Base-by-base conservation (phyloP, 2,797 vertebrate genomes). In the Cuniculus paca region DNA sequence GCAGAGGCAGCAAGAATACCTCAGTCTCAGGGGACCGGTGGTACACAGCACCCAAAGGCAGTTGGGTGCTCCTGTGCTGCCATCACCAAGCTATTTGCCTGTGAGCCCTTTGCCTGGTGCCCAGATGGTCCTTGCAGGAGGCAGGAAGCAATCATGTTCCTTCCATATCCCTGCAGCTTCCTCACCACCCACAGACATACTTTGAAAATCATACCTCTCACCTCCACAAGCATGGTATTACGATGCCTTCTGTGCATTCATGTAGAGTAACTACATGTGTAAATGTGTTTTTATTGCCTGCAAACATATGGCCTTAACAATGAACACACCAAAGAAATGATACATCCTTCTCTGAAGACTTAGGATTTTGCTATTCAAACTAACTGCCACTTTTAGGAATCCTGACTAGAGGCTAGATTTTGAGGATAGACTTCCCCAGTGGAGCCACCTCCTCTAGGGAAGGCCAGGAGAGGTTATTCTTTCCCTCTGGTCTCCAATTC, bases 31-130 rank as follows among this genome's bases (percentile, higher is more conserved):
- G 0, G 5, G 45, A 3, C 28, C 22, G 36, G 42, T n/a, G 63
- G 14, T 6, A 26, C 56, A 0, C 52, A 19, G 14, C 12, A 45
- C 16, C 48, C 72, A 68, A 7, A 19, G 39, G 12, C 36, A 1
- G 3, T 9, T 42, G 3, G 31, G 4, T 8, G 3, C 48, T 28
- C 0, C 1, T 58, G 14, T 24, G 0, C 3, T 54, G 14, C 28
- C 10, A 4, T 10, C 34, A 1, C 68, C 48, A 12, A 83, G 8
- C 72, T 50, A 3, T 34, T 70, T 20, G n/a, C 77, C 68, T 10
- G 1, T 31, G 81, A 80, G 13, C 60, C 72, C 85, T 39, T 42
- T 0, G 1, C 45, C 56, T 3, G 28, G 39, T 45, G 26, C 22
- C 16, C 77, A 13, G 0, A 16, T 45, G 19, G 3, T 81, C 45